Evolutionary conservation across 2,888 invertebrate species (phyloP), one percentile per base, ranked within the genome.

Genomic region (Allolobophora icterica): DNA sequence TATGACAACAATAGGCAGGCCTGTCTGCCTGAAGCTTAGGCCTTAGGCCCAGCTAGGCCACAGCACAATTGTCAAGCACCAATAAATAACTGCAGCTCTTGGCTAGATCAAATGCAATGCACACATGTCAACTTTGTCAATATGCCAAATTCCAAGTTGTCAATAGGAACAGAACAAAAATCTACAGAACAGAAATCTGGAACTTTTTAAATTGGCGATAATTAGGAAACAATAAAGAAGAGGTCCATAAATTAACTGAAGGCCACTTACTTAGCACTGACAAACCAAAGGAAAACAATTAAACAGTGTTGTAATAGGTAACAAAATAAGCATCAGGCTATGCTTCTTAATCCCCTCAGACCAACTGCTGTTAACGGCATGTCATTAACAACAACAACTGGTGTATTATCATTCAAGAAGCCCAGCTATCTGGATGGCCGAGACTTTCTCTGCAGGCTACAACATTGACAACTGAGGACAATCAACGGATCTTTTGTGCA

Each of bases 1-100:
- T n/a, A 71, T 71, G 71, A 71, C 71, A n/a, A 71, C 71, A 71
- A 71, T n/a, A 71, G 71, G 71, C 71, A 71, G 71, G 71, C 71
- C 71, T n/a, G 30, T 71, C 13, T 30, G 71, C 30, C 71, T 71
- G 6, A n/a, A 13, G 71, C 30, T 71, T 71, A 71, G 71, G 71
- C n/a, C 71, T n/a, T 17, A 52, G 52, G n/a, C n/a, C n/a, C n/a
- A 38, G 21, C 52, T 71, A 71, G 30, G 8, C n/a, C 30, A n/a
- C n/a, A 71, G 71, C 71, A n/a, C 71, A 30, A 30, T n/a, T 71
- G 71, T n/a, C 71, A 71, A 71, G 71, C 71, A 71, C 30, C 71
- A 71, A 71, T 71, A 71, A 71, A 71, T 71, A 71, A 71, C 71
- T 30, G 71, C 71, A 71, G 71, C 71, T 71, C 71, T 71, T 71